A percentile compares a stretch with the other conserved stretches of the same genome.
These are phyloP conservation scores for Lagria hirta DNA, from an alignment of 2,888 invertebrate genomes.

Conservation along the genomic window DNA sequence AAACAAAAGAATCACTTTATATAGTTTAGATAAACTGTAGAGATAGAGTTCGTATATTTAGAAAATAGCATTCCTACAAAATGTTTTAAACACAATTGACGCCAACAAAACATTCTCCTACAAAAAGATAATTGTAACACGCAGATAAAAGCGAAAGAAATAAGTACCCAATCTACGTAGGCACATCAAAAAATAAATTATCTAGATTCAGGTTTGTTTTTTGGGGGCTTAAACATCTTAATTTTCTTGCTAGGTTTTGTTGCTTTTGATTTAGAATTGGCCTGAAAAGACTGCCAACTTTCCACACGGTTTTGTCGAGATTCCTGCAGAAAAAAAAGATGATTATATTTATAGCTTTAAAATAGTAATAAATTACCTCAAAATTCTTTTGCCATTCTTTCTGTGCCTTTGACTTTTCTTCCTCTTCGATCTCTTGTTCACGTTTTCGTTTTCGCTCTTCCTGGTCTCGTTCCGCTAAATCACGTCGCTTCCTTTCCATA, in stretches of 20 bases:
- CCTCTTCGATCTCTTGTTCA: slow-evolving; percentile 90
- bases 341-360: slow-evolving; percentile 4
- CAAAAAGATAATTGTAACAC: slow-evolving; percentile 6
- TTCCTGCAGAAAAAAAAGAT: slow-evolving; percentile 63
- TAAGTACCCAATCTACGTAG: slow-evolving; percentile 7
- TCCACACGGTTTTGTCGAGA: slow-evolving; percentile 88
- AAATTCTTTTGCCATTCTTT: slow-evolving; percentile 99
- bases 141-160: slow-evolving; percentile 5
- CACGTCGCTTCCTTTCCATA: slow-evolving; percentile 88
- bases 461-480: slow-evolving; percentile 84
- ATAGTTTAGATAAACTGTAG: too few relatives aligned
- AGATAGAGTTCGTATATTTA: too few relatives aligned
- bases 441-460: slow-evolving; percentile 93
- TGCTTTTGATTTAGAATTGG: slow-evolving; percentile 67
- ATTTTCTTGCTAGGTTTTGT: slow-evolving; percentile 76
- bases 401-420: slow-evolving; percentile 84
- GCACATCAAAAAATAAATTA: slow-evolving; percentile 56
- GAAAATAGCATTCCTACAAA: too few relatives aligned
- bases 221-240: slow-evolving; percentile 86
- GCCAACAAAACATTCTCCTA: too few relatives aligned
- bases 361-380: slow-evolving; percentile 63
- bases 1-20: too few relatives aligned
- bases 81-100: too few relatives aligned
- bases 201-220: slow-evolving; percentile 91
- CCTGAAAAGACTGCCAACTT: slow-evolving; percentile 91